Evolutionary conservation across 2,888 invertebrate species (phyloP), one percentile per base, ranked within the genome.

Genomic region (Conchocele bisecta): DNA sequence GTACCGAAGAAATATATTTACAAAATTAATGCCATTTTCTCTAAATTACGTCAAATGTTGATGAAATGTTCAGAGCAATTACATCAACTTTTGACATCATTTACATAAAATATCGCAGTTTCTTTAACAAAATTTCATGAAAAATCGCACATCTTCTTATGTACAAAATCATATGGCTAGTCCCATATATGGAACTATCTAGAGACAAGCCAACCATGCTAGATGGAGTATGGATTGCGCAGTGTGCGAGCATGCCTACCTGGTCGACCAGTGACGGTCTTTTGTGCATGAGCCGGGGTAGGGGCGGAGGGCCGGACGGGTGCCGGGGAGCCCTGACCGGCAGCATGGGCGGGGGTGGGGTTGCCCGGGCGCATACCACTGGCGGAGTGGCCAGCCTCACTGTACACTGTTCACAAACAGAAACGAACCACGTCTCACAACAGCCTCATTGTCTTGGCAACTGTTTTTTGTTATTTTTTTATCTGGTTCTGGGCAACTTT

Each of bases 281-380:
- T 86, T 51, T 75, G 79, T 26, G 84, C 83, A 66, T 88, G 88
- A 22, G 83, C 86, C 33, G 89, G 89, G 6, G 89, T 89, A 31
- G 90, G 89, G 54, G 88, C 87, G 26, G 83, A 79, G 24, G 90
- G 89, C 53, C 89, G 69, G 15, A 89, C 72, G 9, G 86, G 82
- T 35, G 87, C 83, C 17, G 89, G 89, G 31, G 89, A 89, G 5
- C 89, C 88, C 68, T 85, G 84, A 26, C 87, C 88, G 42, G 81
- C 68, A 15, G 90, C 90, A 76, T 89, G 89, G 20, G 84, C 87
- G 33, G 90, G 90, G 51, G 89, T 89, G 1, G 90, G 90, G 79
- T 89, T 89, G 37, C 87, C 87, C n/a, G 90, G 90, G 20, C 90
- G 77, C 53, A 88, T 63, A 56, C 81, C 82, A 33, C 85, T 84